These are phyloP conservation scores for Nemotelus nigrinus DNA, from an alignment of 2,888 invertebrate genomes.

Conservation along the genomic window DNA sequence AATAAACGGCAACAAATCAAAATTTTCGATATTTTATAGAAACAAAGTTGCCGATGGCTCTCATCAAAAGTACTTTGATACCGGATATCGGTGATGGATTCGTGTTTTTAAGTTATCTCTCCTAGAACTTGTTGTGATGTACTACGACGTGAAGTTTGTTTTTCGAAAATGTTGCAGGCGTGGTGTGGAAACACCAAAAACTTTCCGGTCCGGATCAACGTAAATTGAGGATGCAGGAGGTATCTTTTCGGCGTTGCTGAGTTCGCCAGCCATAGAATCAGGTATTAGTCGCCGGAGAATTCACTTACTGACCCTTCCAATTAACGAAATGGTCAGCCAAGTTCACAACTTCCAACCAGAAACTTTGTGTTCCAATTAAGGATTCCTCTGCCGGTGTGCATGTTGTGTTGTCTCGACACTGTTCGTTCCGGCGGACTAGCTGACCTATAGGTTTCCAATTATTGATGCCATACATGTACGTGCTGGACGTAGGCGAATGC, in stretches of 20 bases:
- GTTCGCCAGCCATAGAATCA: not conserved
- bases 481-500: not conserved
- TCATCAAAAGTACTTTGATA: conserved; percentile 3
- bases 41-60: conserved; percentile 10
- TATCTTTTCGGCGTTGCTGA: not conserved
- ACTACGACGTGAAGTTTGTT: conserved; percentile 17
- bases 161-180: not conserved
- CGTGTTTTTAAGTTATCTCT: conserved; percentile 17
- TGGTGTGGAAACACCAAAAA: not conserved
- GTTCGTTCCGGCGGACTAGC: no score
- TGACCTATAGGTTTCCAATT: no score
- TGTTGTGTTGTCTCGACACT: not conserved
- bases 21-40: conserved; percentile 20
- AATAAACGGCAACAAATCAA: conserved; percentile 34
- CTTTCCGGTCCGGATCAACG: not conserved
- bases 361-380: conserved; percentile 22
- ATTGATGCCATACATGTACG: no score
- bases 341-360: not conserved
- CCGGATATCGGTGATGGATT: conserved; percentile 27
- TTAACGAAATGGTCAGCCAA: conserved; percentile 11
- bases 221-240: not conserved
- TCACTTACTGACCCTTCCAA: conserved; percentile 24
- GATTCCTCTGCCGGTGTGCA: not conserved
- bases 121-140: not conserved
- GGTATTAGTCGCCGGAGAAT: not conserved